phyloP scores from a whole-genome alignment of 2,888 invertebrate genomes.

The Diaprepes abbreviatus region DNA sequence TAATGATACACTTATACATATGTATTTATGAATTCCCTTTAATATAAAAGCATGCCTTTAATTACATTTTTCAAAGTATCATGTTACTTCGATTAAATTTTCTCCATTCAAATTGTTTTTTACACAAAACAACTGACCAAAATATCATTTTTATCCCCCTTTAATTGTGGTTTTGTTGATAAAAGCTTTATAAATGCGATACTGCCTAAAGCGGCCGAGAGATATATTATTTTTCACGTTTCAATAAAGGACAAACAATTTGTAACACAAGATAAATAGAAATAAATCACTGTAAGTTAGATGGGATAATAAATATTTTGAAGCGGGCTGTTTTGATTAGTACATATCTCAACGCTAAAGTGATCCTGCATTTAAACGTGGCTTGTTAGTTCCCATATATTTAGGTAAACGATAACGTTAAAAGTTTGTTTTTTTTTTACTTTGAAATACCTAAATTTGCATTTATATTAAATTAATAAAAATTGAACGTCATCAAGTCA shows the following conservation, averaged over 20 bases:
- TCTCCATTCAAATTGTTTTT: background rate
- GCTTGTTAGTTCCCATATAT: too few species aligned
- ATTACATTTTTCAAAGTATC: background rate
- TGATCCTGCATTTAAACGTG: too few species aligned
- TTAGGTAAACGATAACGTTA: too few species aligned
- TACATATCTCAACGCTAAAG: too few species aligned
- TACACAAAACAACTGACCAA: slow-evolving; percentile 7
- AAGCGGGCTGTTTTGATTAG: too few species aligned
- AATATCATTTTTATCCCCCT: slow-evolving; percentile 11
- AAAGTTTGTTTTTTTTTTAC: too few species aligned
- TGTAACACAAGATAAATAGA: slow-evolving; percentile 14
- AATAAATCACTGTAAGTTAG: background rate
- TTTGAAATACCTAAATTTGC: too few species aligned
- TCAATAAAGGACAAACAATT: slow-evolving; percentile 13
- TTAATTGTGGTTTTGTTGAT: slow-evolving; percentile 14
- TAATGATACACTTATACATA: too few species aligned
- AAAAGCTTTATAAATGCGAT: slow-evolving; percentile 15
- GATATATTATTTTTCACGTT: slow-evolving; percentile 13
- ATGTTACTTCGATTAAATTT: background rate
- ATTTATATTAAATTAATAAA: too few species aligned
- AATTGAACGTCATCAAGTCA: too few species aligned
- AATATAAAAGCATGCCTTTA: background rate
- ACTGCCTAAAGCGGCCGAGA: background rate
- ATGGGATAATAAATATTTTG: too few species aligned
- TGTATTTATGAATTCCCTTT: background rate